Percentiles rank a stretch among this genome's conserved stretches.
These are phyloP conservation scores for Hippocampus guttulatus DNA, from an alignment of 2,113 vertebrate species.

Conservation along the genomic window DNA sequence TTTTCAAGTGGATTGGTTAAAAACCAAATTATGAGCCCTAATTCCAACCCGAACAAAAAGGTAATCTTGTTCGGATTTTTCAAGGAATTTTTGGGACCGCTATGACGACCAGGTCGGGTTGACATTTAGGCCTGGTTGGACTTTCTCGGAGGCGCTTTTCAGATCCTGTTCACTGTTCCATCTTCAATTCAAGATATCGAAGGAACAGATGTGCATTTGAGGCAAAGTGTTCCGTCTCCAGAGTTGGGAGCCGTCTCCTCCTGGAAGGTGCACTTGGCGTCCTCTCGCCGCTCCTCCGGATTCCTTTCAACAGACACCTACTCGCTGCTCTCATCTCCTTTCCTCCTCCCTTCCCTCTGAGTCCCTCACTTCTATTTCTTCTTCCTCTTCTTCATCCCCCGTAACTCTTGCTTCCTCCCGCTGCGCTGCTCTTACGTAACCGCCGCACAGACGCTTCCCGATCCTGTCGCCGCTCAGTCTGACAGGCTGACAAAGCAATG, in stretches of 20 bases:
- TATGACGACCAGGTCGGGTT: not conserved
- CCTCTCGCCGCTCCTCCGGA: slow-evolving; percentile 1
- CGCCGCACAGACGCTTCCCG: not conserved
- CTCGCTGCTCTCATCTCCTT: not conserved
- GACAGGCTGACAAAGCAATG: not conserved
- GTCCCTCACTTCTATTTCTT: not conserved
- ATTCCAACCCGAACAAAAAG: too few relatives aligned
- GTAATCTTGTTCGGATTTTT: too few relatives aligned
- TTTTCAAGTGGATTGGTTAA: too few relatives aligned
- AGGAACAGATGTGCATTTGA: not conserved
- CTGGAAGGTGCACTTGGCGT: slow-evolving; percentile 1
- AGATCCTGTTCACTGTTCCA: not conserved
- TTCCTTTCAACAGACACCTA: slow-evolving; percentile 6
- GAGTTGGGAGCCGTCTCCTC: not conserved
- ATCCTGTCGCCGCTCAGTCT: not conserved
- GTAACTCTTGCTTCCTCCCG: slow-evolving; percentile 5
- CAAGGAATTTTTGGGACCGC: too few relatives aligned
- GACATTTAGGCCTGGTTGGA: not conserved
- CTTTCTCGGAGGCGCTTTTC: not conserved
- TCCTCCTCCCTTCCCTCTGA: not conserved
- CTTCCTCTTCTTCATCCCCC: not conserved
- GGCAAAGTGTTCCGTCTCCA: not conserved
- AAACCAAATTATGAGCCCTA: too few relatives aligned
- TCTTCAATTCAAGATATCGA: not conserved
- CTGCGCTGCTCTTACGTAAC: not conserved